phyloP scores from a whole-genome alignment of 2,797 vertebrate species.

The Alauda arvensis region DNA sequence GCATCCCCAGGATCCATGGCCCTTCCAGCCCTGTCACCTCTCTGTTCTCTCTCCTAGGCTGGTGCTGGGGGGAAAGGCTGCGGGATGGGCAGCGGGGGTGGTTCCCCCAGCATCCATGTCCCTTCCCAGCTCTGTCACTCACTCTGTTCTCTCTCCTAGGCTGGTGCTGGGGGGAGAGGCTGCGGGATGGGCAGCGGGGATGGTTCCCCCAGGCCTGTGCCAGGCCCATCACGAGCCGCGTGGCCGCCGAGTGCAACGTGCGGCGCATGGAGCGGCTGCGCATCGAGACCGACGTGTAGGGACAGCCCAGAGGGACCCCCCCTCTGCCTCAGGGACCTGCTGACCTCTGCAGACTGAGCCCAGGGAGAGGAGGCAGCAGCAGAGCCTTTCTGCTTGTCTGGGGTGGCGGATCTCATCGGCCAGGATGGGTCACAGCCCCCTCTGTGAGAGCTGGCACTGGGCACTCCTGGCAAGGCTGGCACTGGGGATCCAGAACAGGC shows the following conservation, averaged over 20 bases:
- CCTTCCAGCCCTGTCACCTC: neutral
- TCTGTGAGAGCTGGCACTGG: rapidly evolving
- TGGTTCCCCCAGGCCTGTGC: slow-evolving; percentile 90
- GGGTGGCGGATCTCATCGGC: rapidly evolving
- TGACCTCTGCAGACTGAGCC: neutral
- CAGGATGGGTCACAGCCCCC: neutral
- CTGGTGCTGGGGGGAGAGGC: slow-evolving; percentile 87
- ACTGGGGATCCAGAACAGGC: neutral
- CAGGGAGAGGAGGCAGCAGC: rapidly evolving
- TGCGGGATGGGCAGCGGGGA: slow-evolving; percentile 86
- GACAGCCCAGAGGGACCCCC: rapidly evolving
- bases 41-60: slow-evolving; percentile 70
- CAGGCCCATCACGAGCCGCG: slow-evolving; percentile 82
- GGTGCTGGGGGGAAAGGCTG: slow-evolving; percentile 88
- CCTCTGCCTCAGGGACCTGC: neutral
- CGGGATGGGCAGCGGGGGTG: slow-evolving; percentile 88
- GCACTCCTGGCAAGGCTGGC: rapidly evolving
- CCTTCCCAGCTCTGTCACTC: neutral
- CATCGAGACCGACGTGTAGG: slow-evolving; percentile 88
- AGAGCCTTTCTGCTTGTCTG: neutral
- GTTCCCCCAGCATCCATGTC: slow-evolving; percentile 78
- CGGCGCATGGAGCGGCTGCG: slow-evolving; percentile 90
- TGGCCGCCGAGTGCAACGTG: slow-evolving; percentile 82
- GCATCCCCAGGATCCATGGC: slow-evolving; percentile 55
- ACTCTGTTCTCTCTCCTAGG: slow-evolving; percentile 60